Conservation (phyloP, 1,140 invertebrate species). For the Bombus pascuorum region DNA sequence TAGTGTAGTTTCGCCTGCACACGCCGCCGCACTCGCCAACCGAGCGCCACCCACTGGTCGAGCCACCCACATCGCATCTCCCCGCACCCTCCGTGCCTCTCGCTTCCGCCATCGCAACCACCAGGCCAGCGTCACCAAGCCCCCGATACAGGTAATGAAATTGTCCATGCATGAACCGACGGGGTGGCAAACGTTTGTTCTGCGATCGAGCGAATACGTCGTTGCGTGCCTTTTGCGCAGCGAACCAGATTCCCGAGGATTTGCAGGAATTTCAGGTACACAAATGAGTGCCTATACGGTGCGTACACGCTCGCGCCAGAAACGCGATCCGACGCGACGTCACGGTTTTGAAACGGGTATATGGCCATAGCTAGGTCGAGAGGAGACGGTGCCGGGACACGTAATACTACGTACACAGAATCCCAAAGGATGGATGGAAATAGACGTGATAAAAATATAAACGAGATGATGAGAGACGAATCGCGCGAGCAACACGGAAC, state of each 20-base stretch:
- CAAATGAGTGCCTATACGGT: conserved; percentile 56
- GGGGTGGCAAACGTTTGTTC: conserved; percentile 71
- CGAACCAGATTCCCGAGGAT: conserved; percentile 66
- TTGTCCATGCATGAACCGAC: conserved; percentile 74
- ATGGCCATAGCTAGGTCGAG: not conserved
- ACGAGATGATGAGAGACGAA: conserved; percentile 42
- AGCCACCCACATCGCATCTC: not conserved
- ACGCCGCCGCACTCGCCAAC: conserved; percentile 55
- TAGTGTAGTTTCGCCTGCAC: conserved; percentile 78
- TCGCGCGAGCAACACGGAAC: conserved; percentile 22
- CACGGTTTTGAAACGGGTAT: conserved; percentile 10
- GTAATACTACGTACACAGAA: conserved; percentile 21
- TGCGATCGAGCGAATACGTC: conserved; percentile 65
- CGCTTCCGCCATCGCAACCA: conserved; percentile 15
- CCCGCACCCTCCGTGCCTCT: not conserved
- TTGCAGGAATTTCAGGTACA: conserved; percentile 65
- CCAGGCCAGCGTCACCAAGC: conserved; percentile 31
- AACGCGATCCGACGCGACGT: conserved; percentile 39
- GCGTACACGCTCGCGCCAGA: conserved; percentile 22
- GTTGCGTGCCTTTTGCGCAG: conserved; percentile 68
- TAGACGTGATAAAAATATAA: conserved; percentile 67
- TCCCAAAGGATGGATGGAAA: conserved; percentile 54
- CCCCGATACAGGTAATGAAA: conserved; percentile 78
- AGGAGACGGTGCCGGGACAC: not conserved
- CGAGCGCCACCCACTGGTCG: conserved; percentile 29